Base-by-base conservation (phyloP, 2,888 invertebrate genomes). In the Digitonthophagus gazella region DNA sequence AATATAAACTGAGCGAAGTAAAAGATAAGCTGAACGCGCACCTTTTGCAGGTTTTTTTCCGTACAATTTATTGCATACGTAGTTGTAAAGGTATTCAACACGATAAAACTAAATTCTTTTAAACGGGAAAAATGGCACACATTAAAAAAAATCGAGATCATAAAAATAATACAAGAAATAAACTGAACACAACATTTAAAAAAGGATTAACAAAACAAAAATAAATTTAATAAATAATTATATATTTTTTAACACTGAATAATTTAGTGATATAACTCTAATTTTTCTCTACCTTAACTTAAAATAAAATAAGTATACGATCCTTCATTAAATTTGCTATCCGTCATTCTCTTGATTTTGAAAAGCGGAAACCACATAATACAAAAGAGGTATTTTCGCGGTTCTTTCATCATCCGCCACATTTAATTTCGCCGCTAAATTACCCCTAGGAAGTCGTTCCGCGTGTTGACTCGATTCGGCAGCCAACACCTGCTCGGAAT, bases 401-500 rank as follows among this genome's bases (percentile, higher is more conserved):
- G 82, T 82, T 74, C 78, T 79, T 2, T 77, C 74, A 72, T 82
- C 82, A 64, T 83, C 82, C 72, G 80, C 73, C 4, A 83, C 81
- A n/a, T 82, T 82, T 66, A 83, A 74, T 76, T 83, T 82, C 16
- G 80, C 76, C 6, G 81, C 79, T 16, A 83, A 70, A 22, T 78
- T 76, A 70, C 82, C 81, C 67, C 83, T 75, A 6, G 75, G 75
- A 4, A 80, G 69, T 69, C 76, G 73, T 68, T 79, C 80, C 16
- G 75, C 75, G 16, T 73, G 76, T 71, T 81, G 80, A 6, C 81
- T 80, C 54, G 81, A 80, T 77, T 83, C 83, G 71, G 81, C 78
- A 15, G 78, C 74, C 69, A 83, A 72, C 69, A 83, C 76, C 77
- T 83, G 81, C 69, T 82, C 82, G 0, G 89, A 87, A 73, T 90